phyloP scores from a whole-genome alignment of 2,888 invertebrate genomes.

The Rhogogaster chlorosoma region DNA sequence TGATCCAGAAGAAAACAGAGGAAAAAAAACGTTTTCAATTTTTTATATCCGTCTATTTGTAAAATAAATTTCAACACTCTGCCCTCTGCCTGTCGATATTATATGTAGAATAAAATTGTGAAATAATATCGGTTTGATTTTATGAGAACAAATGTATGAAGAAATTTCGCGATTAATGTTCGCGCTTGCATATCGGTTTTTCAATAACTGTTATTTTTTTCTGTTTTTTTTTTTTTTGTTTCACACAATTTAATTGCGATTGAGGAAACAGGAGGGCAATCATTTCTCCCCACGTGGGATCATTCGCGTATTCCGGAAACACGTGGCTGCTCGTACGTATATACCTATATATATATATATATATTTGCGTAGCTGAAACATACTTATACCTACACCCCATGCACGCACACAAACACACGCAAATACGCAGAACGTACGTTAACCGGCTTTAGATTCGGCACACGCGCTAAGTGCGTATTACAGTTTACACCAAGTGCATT shows the following conservation, averaged over 20 bases:
- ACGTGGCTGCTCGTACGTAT: not conserved
- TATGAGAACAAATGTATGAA: conserved; percentile 1
- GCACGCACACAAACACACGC: not conserved
- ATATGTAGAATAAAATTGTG: not conserved
- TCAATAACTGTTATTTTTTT: not conserved
- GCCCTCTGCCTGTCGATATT: not conserved
- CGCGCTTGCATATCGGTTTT: not conserved
- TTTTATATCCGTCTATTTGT: not conserved
- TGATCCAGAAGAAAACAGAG: not conserved
- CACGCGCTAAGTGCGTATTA: not conserved
- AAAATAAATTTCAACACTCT: not conserved
- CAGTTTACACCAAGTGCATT: conserved; percentile 62
- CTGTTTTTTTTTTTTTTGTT: not conserved
- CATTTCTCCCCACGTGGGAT: not conserved
- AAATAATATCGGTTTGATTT: not conserved
- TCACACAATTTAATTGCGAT: not conserved
- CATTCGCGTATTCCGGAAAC: not conserved
- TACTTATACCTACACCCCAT: not conserved
- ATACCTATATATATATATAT: not conserved
- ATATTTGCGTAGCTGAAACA: not conserved
- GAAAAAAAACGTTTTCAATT: not conserved
- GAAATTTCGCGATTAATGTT: not conserved
- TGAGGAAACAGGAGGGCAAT: not conserved
- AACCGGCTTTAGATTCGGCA: conserved; percentile 1
- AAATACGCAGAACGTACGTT: not conserved